phyloP scores from a whole-genome alignment of 2,888 invertebrate genomes.

The Drepana falcataria region DNA sequence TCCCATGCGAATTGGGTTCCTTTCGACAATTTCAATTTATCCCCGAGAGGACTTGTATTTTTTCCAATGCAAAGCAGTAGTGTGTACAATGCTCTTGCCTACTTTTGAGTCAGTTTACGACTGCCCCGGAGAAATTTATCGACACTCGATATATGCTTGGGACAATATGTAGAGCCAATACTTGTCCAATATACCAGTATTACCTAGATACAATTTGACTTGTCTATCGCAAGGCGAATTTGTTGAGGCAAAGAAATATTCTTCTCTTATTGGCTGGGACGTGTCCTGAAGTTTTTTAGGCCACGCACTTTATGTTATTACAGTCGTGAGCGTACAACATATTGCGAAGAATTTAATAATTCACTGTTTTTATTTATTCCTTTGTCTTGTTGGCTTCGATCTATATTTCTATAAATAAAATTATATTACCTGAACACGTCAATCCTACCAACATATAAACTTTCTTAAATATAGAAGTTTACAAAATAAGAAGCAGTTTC shows the following conservation, averaged over 20 bases:
- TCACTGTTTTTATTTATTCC: no score
- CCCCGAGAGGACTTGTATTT: conserved; percentile 49
- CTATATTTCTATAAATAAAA: no score
- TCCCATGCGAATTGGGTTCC: conserved; percentile 53
- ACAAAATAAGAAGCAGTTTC: no score
- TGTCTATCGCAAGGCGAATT: background rate
- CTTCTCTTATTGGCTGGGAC: background rate
- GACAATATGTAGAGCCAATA: conserved; percentile 26
- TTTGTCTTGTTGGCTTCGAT: no score
- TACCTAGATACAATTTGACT: conserved; percentile 3
- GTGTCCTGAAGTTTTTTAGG: background rate
- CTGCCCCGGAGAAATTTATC: conserved; percentile 56
- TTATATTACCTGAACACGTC: no score
- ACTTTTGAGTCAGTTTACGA: conserved; percentile 48
- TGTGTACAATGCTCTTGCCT: conserved; percentile 10
- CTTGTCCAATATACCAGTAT: conserved; percentile 22
- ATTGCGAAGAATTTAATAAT: no score
- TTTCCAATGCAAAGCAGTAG: conserved; percentile 66
- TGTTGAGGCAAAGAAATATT: background rate
- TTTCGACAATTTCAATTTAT: conserved; percentile 67
- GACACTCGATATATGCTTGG: conserved; percentile 49
- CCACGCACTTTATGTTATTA: background rate
- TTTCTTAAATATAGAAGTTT: no score
- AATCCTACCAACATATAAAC: no score
- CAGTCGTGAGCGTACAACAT: background rate